phyloP scores from a whole-genome alignment of 2,888 invertebrate genomes.

The Drosophila ustulata region DNA sequence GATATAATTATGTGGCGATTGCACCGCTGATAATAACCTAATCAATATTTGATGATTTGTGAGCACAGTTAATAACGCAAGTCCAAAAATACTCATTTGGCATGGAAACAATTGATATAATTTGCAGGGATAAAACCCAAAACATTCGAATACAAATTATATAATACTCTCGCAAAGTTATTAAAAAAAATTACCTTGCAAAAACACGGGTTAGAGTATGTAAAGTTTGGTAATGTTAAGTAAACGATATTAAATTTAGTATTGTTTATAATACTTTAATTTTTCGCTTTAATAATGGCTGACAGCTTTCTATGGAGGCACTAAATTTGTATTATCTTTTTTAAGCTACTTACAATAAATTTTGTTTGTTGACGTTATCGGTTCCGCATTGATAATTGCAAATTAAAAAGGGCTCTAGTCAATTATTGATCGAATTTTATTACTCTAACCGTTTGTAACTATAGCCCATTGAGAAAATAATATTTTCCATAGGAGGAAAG shows the following conservation, averaged over 20 bases:
- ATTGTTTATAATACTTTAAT: background rate
- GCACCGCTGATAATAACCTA: conserved; percentile 50
- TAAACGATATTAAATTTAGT: no score
- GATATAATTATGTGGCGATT: conserved; percentile 50
- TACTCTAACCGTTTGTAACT: background rate
- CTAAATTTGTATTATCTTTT: background rate
- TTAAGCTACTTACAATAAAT: conserved; percentile 18
- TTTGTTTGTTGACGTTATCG: conserved; percentile 13
- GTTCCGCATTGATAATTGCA: conserved; percentile 9
- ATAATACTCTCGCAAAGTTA: background rate
- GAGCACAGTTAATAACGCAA: conserved; percentile 15
- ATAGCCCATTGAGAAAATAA: background rate
- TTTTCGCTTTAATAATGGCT: background rate
- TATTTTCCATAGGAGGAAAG: background rate
- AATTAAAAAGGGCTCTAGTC: background rate
- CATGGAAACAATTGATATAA: conserved; percentile 9
- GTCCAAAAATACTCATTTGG: conserved; percentile 1
- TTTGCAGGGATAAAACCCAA: background rate
- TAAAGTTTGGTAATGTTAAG: no score
- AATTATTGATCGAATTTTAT: conserved; percentile 6
- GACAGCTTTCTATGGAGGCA: background rate
- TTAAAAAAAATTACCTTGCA: background rate
- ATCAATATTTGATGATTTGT: conserved; percentile 41
- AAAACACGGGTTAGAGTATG: no score
- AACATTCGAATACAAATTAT: background rate